These are phyloP conservation scores for Seira musarum DNA, from an alignment of 2,888 invertebrate species.

Conservation along the genomic window DNA sequence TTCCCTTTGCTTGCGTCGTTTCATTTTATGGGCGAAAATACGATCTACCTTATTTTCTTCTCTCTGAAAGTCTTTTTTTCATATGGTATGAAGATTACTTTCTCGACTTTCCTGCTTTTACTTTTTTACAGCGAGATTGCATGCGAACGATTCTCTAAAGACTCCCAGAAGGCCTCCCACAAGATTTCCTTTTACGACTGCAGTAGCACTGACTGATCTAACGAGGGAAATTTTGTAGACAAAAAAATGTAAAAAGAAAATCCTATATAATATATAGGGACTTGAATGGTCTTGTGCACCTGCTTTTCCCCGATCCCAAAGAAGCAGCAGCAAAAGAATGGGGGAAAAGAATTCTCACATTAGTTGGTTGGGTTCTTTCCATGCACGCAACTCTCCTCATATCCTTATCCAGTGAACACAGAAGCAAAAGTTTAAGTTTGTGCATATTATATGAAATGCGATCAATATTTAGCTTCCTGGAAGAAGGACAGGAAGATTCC, in stretches of 20 bases:
- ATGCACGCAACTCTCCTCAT: slow-evolving; percentile 27
- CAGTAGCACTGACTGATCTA: slow-evolving; percentile 25
- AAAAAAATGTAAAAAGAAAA: neutral
- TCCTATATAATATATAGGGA: slow-evolving; percentile 7
- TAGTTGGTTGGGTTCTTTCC: slow-evolving; percentile 34
- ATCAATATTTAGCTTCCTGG: slow-evolving; percentile 55
- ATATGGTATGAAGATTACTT: too few species aligned
- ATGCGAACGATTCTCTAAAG: slow-evolving; percentile 51
- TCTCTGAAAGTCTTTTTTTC: slow-evolving; percentile 35
- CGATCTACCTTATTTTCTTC: slow-evolving; percentile 17
- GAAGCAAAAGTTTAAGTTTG: neutral
- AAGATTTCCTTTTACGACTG: slow-evolving; percentile 57
- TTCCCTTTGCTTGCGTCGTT: slow-evolving; percentile 15
- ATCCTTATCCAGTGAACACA: neutral
- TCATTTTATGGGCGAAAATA: slow-evolving; percentile 39
- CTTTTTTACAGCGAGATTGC: slow-evolving; percentile 51
- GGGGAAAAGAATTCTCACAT: slow-evolving; percentile 47
- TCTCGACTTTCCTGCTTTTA: slow-evolving; percentile 19
- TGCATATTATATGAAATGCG: slow-evolving; percentile 23
- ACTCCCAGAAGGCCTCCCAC: slow-evolving; percentile 56
- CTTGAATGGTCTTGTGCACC: slow-evolving; percentile 43
- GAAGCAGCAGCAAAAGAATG: slow-evolving; percentile 37
- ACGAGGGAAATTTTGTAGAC: too few species aligned
- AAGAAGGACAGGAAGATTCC: slow-evolving; percentile 56
- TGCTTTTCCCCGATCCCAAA: slow-evolving; percentile 44